Evolutionary conservation across 2,113 vertebrate genomes (phyloP).

Genomic region (Trochalopteron elliotii): DNA sequence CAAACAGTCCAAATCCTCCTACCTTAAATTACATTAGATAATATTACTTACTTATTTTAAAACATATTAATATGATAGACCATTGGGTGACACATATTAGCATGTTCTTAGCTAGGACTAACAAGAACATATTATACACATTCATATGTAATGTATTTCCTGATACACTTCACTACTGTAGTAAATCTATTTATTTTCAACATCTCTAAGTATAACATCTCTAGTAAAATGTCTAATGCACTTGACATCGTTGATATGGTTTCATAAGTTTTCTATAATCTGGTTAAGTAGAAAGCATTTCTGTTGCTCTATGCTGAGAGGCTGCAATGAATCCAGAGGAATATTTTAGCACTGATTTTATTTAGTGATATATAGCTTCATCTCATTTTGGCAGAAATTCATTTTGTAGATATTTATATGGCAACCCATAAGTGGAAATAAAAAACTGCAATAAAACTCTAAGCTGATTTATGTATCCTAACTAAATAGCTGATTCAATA

Average conservation of each 20-base stretch:
- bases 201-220: neutral
- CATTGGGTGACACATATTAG: neutral
- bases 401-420: neutral
- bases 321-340: neutral
- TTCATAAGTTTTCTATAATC: neutral
- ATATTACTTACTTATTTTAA: neutral
- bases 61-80: neutral
- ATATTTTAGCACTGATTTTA: neutral
- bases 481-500: neutral
- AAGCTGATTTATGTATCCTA: neutral
- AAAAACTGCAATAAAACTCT: neutral
- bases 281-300: neutral
- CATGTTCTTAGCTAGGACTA: neutral
- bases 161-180: neutral
- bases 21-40: neutral
- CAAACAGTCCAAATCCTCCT: neutral
- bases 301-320: neutral
- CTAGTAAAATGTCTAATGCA: conserved; percentile 33
- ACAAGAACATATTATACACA: neutral
- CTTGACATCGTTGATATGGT: neutral
- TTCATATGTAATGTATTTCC: neutral
- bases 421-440: neutral
- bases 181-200: neutral
- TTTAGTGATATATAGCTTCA: neutral
- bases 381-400: neutral